Percentiles rank a stretch among this genome's conserved stretches.
These are phyloP conservation scores for Bothrops jararaca DNA, from an alignment of 2,113 vertebrate species.

Conservation along the genomic window DNA sequence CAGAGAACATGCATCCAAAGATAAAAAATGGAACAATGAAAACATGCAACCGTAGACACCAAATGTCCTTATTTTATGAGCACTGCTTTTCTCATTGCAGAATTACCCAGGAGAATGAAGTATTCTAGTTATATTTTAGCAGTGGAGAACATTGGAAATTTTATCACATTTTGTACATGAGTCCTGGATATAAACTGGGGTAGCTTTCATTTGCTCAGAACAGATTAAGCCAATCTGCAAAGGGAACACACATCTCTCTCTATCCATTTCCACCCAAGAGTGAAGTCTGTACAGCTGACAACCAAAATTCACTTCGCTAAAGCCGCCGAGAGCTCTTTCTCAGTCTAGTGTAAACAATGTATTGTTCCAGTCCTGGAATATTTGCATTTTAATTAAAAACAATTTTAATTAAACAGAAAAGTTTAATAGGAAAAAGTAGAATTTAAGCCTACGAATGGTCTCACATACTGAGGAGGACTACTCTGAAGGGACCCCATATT, in stretches of 20 bases:
- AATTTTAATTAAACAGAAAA: conserved; percentile 74
- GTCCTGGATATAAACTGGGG: conserved; percentile 53
- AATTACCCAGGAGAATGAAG: conserved; percentile 54
- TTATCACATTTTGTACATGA: conserved; percentile 31
- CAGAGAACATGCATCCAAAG: background rate
- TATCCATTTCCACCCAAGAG: conserved; percentile 59
- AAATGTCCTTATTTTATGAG: background rate
- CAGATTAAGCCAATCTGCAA: conserved; percentile 56
- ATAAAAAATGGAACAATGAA: background rate
- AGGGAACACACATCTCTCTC: conserved; percentile 52
- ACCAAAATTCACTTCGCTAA: conserved; percentile 53
- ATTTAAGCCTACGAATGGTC: conserved; percentile 59
- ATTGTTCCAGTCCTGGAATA: conserved; percentile 73
- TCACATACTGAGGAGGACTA: conserved; percentile 57
- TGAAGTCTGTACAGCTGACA: conserved; percentile 68
- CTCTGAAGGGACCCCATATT: conserved; percentile 50
- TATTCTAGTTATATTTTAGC: conserved; percentile 56
- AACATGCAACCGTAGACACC: background rate
- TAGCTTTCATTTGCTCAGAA: conserved; percentile 61
- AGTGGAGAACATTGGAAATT: conserved; percentile 57
- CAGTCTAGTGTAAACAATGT: conserved; percentile 74
- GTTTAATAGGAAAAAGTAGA: conserved; percentile 67
- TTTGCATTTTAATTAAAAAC: conserved; percentile 77
- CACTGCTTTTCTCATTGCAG: conserved; percentile 29
- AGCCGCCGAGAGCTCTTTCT: conserved; percentile 68